Evolutionary conservation across 2,113 vertebrate genomes (phyloP).

Genomic region (Scomber japonicus): DNA sequence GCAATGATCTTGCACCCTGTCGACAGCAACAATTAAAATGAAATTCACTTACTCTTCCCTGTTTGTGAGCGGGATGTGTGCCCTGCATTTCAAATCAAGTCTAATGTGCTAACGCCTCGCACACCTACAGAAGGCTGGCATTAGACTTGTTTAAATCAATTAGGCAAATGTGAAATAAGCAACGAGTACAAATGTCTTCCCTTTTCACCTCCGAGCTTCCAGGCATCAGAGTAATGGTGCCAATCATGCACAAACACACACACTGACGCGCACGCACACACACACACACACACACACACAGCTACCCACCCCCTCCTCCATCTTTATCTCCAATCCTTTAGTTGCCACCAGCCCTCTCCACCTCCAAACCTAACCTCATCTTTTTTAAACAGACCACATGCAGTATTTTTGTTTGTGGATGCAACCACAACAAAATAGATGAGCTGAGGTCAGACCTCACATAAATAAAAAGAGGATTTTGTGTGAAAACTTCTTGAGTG

Average conservation of each 20-base stretch:
- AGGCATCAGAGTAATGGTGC: conserved; percentile 71
- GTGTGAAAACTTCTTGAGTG: conserved; percentile 56
- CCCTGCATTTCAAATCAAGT: conserved; percentile 81
- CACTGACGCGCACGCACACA: neutral
- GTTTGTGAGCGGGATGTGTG: conserved; percentile 70
- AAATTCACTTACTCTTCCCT: conserved; percentile 77
- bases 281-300: conserved; percentile 22
- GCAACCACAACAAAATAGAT: conserved; percentile 17
- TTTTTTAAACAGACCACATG: conserved; percentile 4
- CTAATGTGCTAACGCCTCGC: conserved; percentile 73
- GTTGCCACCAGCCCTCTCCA: conserved; percentile 46
- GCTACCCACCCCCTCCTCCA: conserved; percentile 37
- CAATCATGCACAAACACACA: conserved; percentile 64
- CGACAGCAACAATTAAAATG: conserved; percentile 83
- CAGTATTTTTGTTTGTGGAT: conserved; percentile 55
- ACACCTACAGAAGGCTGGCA: conserved; percentile 81
- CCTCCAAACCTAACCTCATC: conserved; percentile 56
- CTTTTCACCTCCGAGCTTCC: conserved; percentile 66
- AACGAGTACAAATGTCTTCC: conserved; percentile 75
- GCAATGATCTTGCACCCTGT: conserved; percentile 83
- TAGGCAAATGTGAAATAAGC: conserved; percentile 84
- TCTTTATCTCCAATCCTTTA: conserved; percentile 43
- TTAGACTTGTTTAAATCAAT: conserved; percentile 86
- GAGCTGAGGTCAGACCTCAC: conserved; percentile 48
- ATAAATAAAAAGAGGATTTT: conserved; percentile 49